A percentile compares a stretch with the other conserved stretches of the same genome.
Conservation (phyloP, 2,797 vertebrate species). For the Coranthus polyacanthus region DNA sequence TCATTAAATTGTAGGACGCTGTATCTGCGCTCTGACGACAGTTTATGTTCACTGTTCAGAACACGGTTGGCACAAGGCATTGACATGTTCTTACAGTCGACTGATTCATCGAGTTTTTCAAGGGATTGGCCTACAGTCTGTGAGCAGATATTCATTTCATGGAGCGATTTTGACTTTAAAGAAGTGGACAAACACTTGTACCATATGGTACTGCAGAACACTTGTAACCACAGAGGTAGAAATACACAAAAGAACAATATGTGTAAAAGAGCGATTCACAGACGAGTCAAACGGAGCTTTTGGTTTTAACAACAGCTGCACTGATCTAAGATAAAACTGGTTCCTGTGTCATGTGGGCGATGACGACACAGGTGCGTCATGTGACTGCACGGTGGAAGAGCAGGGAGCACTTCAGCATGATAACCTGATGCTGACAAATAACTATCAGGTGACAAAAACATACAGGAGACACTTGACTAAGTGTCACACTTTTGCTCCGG, state of each 20-base stretch:
- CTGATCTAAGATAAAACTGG: neutral
- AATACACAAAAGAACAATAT: neutral
- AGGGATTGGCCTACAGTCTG: too few species aligned
- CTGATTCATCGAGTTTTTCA: too few species aligned
- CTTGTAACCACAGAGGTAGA: too few species aligned
- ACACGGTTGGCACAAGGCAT: too few species aligned
- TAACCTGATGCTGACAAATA: slow-evolving; percentile 43
- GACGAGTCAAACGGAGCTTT: neutral
- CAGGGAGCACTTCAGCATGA: slow-evolving; percentile 24
- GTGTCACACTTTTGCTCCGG: slow-evolving; percentile 25
- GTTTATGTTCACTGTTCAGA: too few species aligned
- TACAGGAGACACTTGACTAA: slow-evolving; percentile 9
- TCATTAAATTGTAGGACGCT: too few species aligned
- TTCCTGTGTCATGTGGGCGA: slow-evolving; percentile 1
- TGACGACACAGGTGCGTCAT: slow-evolving; percentile 37
- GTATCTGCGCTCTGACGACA: too few species aligned
- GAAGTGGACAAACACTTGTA: too few species aligned
- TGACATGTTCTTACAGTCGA: too few species aligned
- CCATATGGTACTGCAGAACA: too few species aligned
- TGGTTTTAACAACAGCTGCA: neutral
- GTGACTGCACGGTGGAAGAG: slow-evolving; percentile 24
- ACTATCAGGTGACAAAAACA: slow-evolving; percentile 48
- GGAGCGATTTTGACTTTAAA: too few species aligned
- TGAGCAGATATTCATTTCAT: too few species aligned
- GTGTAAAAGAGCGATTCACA: neutral